phyloP scores from a whole-genome alignment of 2,113 vertebrate genomes.

The Marmota monax region DNA sequence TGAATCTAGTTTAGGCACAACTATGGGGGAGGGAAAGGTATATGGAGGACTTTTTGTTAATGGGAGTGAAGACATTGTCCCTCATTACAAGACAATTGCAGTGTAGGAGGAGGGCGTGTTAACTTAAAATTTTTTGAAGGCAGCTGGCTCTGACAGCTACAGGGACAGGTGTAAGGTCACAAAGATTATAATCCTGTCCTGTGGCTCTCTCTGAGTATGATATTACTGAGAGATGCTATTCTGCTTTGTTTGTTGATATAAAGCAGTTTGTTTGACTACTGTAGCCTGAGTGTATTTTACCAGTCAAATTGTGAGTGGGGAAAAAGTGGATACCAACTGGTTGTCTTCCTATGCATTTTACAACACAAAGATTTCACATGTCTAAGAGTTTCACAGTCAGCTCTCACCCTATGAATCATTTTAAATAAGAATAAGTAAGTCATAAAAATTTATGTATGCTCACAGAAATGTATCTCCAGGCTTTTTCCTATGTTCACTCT shows the following conservation, averaged over 20 bases:
- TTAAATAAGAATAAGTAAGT: not conserved
- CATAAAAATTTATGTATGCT: not conserved
- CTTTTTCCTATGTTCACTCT: not conserved
- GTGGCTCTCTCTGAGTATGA: not conserved
- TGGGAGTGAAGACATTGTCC: not conserved
- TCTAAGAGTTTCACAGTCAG: not conserved
- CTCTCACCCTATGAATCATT: not conserved
- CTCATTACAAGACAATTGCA: not conserved
- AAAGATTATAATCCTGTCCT: not conserved
- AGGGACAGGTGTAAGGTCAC: not conserved
- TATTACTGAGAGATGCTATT: not conserved
- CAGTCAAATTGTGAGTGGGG: not conserved
- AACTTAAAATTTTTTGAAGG: not conserved
- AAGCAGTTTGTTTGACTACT: not conserved
- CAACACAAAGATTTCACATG: not conserved
- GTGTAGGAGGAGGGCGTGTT: not conserved
- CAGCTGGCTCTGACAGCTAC: not conserved
- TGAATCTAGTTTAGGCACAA: not conserved
- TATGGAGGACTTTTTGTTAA: not conserved
- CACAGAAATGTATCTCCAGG: not conserved
- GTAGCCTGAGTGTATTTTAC: not conserved
- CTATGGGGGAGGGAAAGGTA: not conserved
- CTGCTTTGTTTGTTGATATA: not conserved
- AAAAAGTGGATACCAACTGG: not conserved
- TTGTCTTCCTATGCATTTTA: not conserved